Evolutionary conservation across 2,113 vertebrate genomes (phyloP), one percentile per base, ranked within the genome.

Genomic region (Ochotona curzoniae): DNA sequence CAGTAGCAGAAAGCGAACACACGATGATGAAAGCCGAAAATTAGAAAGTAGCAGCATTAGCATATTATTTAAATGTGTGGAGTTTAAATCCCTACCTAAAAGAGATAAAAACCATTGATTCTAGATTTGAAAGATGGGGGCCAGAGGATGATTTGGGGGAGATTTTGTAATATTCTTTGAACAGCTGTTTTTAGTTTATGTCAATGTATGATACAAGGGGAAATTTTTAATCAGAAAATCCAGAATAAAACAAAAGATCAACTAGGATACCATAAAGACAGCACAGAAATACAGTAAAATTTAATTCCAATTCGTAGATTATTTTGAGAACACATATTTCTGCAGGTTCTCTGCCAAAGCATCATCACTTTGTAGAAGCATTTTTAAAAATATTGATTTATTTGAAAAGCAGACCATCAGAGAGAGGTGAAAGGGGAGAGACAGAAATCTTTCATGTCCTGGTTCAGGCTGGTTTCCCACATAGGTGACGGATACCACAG

Each of bases 131-230:
- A 86, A 86, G 25, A 60, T 67, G 23, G 35, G 49, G 21, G 38
- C 26, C 54, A 75, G 7, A 14, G 7, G 60, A 35, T 54, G 79
- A 73, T 7, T 92, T 6, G 63, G 26, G 47, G 54, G 23, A 18
- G 44, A 57, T 93, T 76, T 85, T 35, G 63, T 78, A 32, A 66
- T 73, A 80, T 14, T 71, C 10, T 12, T 90, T 80, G 54, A 32
- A 73, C 74, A 85, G 26, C 44, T 90, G 2, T 85, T 84, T 93
- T 84, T 32, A 90, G 73, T 57, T 89, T 44, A 71, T 74, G 15
- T 84, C 4, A 26, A 73, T 28, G 32, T 80, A 18, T 14, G 28
- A 85, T 80, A 66, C 49, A 83, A 28, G 67, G 28, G 11, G 10
- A 79, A 75, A 28, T 69, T 78, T 91, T 47, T 84, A 6, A 84